A percentile compares a stretch with the other conserved stretches of the same genome.
Conservation (phyloP, 2,797 vertebrate genomes). For the Hydrolagus colliei region DNA sequence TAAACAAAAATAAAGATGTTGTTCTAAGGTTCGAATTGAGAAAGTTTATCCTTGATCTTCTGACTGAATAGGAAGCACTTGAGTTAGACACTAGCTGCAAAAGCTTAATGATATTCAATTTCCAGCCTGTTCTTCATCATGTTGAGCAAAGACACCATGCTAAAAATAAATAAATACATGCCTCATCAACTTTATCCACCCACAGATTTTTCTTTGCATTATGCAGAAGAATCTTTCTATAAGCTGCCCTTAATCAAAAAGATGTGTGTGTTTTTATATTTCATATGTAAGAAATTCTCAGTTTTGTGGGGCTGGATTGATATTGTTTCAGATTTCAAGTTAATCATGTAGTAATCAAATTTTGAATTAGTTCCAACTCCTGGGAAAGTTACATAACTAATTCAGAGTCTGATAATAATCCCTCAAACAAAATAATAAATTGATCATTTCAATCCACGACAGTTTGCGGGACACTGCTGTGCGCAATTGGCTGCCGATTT, state of each 20-base stretch:
- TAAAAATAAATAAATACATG: background rate
- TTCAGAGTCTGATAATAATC: no score
- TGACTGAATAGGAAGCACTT: background rate
- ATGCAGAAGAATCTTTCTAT: background rate
- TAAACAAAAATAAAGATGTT: background rate
- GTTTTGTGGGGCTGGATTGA: no score
- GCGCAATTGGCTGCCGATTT: no score
- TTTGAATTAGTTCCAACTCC: no score
- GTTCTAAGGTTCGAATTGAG: background rate
- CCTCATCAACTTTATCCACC: background rate
- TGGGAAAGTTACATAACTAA: no score
- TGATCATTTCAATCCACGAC: no score
- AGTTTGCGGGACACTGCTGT: no score
- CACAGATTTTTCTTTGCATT: background rate
- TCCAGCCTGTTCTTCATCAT: background rate
- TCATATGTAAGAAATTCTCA: no score
- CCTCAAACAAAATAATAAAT: no score
- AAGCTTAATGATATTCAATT: background rate
- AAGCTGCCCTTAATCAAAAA: background rate
- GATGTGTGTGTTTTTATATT: no score
- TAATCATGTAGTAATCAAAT: no score
- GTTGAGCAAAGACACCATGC: background rate
- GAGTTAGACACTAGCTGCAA: background rate
- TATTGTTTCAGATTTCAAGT: no score
- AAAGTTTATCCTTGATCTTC: background rate